These are phyloP conservation scores for Caenorhabditis remanei DNA, from an alignment of 1,140 invertebrate species.

Conservation along the genomic window DNA sequence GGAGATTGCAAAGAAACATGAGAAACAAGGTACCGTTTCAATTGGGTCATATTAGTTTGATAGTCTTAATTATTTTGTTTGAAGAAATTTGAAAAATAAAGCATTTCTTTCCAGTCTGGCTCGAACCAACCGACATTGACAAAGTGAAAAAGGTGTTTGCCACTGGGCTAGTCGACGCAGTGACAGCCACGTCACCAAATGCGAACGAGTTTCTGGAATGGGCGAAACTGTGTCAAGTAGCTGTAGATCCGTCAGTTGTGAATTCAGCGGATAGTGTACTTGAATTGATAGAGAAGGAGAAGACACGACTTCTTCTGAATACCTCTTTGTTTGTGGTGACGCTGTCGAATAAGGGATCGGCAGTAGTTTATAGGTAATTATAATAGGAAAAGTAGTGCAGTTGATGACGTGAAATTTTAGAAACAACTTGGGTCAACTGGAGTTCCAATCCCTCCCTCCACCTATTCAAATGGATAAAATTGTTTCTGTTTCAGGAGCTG, in stretches of 20 bases:
- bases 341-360: slow-evolving; percentile 13
- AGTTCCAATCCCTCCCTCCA: slow-evolving; percentile 18
- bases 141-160: slow-evolving; percentile 72
- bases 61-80: too few relatives aligned
- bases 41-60: too few relatives aligned
- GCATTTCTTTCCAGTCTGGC: slow-evolving; percentile 70
- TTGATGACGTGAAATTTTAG: background rate
- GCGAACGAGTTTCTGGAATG: slow-evolving; percentile 72
- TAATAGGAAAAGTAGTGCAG: background rate
- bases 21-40: slow-evolving; percentile 38
- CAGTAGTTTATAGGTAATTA: slow-evolving; percentile 19
- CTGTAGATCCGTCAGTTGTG: background rate
- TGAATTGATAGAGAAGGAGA: slow-evolving; percentile 55
- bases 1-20: slow-evolving; percentile 58
- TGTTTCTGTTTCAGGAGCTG: slow-evolving; percentile 27
- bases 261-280: slow-evolving; percentile 55
- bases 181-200: slow-evolving; percentile 70
- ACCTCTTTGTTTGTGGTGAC: slow-evolving; percentile 32
- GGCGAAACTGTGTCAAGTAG: slow-evolving; percentile 9
- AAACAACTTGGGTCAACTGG: slow-evolving; percentile 25
- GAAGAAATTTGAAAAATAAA: too few relatives aligned
- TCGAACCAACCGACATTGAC: slow-evolving; percentile 72
- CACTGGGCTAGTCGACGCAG: slow-evolving; percentile 53
- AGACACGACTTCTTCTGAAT: slow-evolving; percentile 2
- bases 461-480: slow-evolving; percentile 25